Conservation (phyloP, 2,113 vertebrate genomes). For the Tupaia tana region DNA sequence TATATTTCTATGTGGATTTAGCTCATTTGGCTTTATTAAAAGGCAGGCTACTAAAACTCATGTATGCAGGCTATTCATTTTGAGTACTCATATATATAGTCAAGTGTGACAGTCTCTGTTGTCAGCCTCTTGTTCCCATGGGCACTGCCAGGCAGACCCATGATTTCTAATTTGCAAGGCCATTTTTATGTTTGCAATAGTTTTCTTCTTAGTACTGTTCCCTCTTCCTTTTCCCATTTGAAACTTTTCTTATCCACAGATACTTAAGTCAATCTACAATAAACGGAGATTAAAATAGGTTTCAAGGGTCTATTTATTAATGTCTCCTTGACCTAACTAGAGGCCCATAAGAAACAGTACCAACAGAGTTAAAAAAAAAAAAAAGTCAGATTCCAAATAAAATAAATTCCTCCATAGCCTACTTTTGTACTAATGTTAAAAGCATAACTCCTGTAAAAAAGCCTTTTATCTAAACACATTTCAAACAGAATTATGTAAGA, state of each 20-base stretch:
- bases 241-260: constrained; percentile 50
- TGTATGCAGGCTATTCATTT: not conserved
- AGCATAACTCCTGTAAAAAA: not conserved
- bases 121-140: not conserved
- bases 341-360: not conserved
- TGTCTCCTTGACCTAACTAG: constrained; percentile 51
- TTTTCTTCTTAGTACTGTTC: constrained; percentile 59
- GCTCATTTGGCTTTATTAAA: not conserved
- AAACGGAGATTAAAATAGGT: constrained; percentile 66
- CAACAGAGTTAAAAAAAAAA: constrained; percentile 37
- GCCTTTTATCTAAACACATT: not conserved
- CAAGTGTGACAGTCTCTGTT: constrained; percentile 69
- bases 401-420: not conserved
- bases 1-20: not conserved
- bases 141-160: not conserved
- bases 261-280: constrained; percentile 62
- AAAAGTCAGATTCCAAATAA: constrained; percentile 69
- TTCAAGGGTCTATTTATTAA: constrained; percentile 70
- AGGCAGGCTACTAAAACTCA: not conserved
- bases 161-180: constrained; percentile 65
- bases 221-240: fast-evolving
- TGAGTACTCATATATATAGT: not conserved
- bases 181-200: not conserved
- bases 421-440: not conserved
- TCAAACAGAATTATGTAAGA: not conserved